Conservation (phyloP, 2,797 vertebrate species). For the Acanthornis magna region DNA sequence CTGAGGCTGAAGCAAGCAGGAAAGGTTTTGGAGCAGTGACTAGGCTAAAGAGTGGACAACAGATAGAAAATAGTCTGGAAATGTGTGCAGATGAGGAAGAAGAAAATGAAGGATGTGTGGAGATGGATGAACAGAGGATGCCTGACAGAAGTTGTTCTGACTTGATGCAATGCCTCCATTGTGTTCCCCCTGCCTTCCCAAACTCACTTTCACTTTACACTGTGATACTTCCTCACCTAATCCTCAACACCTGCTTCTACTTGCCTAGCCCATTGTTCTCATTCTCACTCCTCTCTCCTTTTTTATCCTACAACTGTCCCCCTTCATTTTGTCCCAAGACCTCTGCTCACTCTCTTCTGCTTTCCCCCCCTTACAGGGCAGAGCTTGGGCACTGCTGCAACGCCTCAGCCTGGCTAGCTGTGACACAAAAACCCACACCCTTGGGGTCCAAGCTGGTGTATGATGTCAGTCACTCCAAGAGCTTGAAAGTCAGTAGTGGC, state of each 20-base stretch:
- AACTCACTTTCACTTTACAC: not conserved
- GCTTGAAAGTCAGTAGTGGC: not conserved
- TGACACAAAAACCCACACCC: not conserved
- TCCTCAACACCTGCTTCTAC: not conserved
- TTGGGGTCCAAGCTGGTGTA: not conserved
- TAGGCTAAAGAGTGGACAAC: not conserved
- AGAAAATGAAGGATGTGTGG: not conserved
- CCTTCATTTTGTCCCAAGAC: not conserved
- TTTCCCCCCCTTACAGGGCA: not conserved
- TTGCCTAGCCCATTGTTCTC: not conserved
- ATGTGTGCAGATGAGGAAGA: not conserved
- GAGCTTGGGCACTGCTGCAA: not conserved
- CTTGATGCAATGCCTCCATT: not conserved
- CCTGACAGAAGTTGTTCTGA: not conserved
- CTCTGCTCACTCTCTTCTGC: not conserved
- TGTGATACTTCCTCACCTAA: not conserved
- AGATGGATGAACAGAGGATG: not conserved
- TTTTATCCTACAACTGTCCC: not conserved
- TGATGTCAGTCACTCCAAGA: not conserved
- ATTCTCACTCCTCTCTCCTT: not conserved
- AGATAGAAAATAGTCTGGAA: not conserved
- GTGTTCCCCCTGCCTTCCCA: not conserved
- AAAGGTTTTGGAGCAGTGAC: not conserved
- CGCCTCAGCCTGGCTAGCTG: not conserved
- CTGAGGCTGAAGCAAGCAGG: not conserved